Base-by-base conservation (phyloP, 2,888 invertebrate species). In the Criorhina ranunculi region DNA sequence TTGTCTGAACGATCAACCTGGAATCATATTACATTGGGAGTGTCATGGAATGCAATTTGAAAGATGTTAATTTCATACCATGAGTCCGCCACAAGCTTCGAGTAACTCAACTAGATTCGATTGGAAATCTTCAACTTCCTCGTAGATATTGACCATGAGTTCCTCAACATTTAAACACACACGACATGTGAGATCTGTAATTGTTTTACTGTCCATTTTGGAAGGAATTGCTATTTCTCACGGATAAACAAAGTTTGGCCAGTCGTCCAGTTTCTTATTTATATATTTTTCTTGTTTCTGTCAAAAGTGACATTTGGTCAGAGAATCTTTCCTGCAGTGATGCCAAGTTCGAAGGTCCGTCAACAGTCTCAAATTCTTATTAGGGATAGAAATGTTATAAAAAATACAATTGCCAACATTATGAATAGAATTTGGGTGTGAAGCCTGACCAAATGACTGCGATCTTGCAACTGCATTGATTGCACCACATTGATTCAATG, bases 81-180 rank as follows among this genome's bases (percentile, higher is more conserved):
- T 88, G 0, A 91, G 83, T 31, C 88, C 89, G 15, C 89, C 90
- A 83, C 89, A 90, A 6, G 82, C 87, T 64, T 90, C 88, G 2
- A 91, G 86, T 9, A 91, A 73, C 0, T 88, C 88, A 31, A 89
- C 87, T 1, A 91, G 67, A 60, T 90, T 89, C 12, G 88, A 87
- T 55, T 90, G 88, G 1, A 89, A 88, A 4, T 90, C 90, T 19
- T 90, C 90, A 0, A 90, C 89, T 15, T 89, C 88, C 35, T 91
- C 91, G 75, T 89, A 90, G 0, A 91, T 88, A 64, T 89, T 88
- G 3, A 91, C 89, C 88, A 91, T 86, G 0, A 90, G 72, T 40
- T 91, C 89, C 9, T 90, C 88, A 40, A 90, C 88, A 40, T 88
- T 87, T 0, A 91, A 87, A 46, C 91, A 91, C 12, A 90, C 90